Base-by-base conservation (phyloP, 1,140 invertebrate genomes). In the Oreohelix idahoensis region DNA sequence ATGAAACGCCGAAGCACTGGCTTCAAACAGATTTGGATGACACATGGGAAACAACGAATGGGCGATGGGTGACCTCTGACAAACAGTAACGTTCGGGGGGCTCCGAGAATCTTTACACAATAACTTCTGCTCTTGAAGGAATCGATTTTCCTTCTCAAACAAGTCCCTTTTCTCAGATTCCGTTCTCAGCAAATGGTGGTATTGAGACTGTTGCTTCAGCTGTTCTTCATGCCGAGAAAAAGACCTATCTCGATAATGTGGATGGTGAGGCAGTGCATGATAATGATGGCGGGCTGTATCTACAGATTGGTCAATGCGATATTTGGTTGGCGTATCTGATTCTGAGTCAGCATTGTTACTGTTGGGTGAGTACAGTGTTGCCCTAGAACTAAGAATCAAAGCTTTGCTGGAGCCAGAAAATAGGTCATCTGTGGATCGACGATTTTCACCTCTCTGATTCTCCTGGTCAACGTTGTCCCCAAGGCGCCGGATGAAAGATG, bases 71-170 rank as follows among this genome's bases (percentile, higher is more conserved):
- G 86, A 83, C n/a, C 88, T 86, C 79, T 87, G 87, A n/a, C 87
- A 84, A 35, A 90, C 87, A 2, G 88, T 90, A 26, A 89, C 89
- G 70, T 89, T 89, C 20, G 89, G 89, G 11, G 89, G 88, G 66
- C 85, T 84, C 73, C 84, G 74, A 13, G 76, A 42, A 45, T 86
- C 83, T 70, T 86, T 86, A 63, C 58, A 73, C 35, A 82, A 79
- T 70, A 79, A 39, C 66, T 82, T 74, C 81, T 85, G 84, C 58
- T 85, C 84, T 26, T 79, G 71, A 20, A 85, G 63, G 71, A 83
- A 85, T n/a, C 84, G 69, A 69, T 85, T 85, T 78, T 85, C 84
- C 81, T 85, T 85, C 76, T 85, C 84, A 73, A 79, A 85, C 20
- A 85, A 35, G 81, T 84, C 63, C 11, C 77, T 58, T 39, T 85